phyloP scores from a whole-genome alignment of 2,797 vertebrate genomes.

The Microhierax caerulescens region DNA sequence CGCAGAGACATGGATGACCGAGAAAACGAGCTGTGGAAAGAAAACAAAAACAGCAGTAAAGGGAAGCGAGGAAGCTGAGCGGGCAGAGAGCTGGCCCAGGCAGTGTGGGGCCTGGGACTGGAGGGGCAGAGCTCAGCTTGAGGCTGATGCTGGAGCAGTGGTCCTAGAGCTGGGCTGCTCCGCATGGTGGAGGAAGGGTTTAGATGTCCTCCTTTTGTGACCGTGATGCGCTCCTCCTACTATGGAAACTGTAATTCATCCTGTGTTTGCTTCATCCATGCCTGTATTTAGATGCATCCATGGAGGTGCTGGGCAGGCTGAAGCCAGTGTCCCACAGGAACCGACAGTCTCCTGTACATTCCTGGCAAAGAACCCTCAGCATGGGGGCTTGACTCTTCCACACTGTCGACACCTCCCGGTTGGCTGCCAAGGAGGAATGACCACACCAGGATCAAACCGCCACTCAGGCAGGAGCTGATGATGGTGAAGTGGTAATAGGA shows the following conservation, averaged over 20 bases:
- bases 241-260: background rate
- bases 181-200: rapidly evolving
- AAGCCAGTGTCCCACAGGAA: rapidly evolving
- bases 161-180: background rate
- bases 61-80: background rate
- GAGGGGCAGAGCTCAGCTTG: background rate
- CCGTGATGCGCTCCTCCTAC: background rate
- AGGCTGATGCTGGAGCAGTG: background rate
- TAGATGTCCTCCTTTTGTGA: background rate
- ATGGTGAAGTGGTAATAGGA: background rate
- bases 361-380: background rate
- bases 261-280: background rate
- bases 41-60: conserved; percentile 59
- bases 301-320: background rate
- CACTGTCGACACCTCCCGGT: background rate
- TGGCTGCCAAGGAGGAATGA: background rate
- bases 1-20: conserved; percentile 71
- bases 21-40: conserved; percentile 55
- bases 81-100: background rate
- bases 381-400: background rate
- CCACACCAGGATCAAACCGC: background rate
- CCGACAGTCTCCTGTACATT: background rate
- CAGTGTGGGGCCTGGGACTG: background rate
- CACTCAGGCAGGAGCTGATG: background rate
- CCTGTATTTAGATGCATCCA: background rate